Evolutionary conservation across 2,113 vertebrate species (phyloP).

Genomic region (Chiloscyllium plagiosum): DNA sequence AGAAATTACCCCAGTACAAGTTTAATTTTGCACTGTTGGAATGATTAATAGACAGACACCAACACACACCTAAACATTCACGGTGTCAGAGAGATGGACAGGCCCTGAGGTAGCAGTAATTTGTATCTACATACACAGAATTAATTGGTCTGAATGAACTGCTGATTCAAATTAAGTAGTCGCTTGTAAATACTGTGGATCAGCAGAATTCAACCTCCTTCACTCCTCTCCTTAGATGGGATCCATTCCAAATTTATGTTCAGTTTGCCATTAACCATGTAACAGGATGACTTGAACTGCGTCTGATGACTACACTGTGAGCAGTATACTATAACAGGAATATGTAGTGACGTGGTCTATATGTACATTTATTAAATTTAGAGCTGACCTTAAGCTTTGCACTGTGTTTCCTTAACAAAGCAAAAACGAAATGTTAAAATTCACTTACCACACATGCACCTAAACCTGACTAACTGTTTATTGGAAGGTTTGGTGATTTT

Average conservation of each 20-base stretch:
- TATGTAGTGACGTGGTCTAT: background rate
- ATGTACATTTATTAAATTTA: background rate
- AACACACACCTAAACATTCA: background rate
- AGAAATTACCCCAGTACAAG: slow-evolving; percentile 3
- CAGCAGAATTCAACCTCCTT: slow-evolving; percentile 26
- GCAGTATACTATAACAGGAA: background rate
- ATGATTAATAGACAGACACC: slow-evolving; percentile 25
- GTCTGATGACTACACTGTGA: background rate
- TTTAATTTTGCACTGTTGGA: background rate
- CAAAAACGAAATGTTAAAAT: background rate
- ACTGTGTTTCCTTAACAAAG: background rate
- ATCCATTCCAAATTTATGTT: slow-evolving; percentile 16
- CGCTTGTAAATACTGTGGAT: slow-evolving; percentile 28
- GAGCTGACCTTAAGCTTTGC: background rate
- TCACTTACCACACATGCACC: background rate
- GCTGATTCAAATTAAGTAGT: background rate
- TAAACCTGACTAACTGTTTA: background rate
- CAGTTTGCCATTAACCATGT: background rate
- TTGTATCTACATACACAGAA: slow-evolving; percentile 25
- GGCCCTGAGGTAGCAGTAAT: slow-evolving; percentile 16
- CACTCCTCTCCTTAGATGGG: background rate
- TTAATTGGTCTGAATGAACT: slow-evolving; percentile 20
- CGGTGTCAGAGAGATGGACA: background rate
- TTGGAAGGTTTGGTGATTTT: background rate
- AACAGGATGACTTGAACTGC: background rate